phyloP scores from a whole-genome alignment of 2,888 invertebrate genomes.

The Octonoba sinensis region DNA sequence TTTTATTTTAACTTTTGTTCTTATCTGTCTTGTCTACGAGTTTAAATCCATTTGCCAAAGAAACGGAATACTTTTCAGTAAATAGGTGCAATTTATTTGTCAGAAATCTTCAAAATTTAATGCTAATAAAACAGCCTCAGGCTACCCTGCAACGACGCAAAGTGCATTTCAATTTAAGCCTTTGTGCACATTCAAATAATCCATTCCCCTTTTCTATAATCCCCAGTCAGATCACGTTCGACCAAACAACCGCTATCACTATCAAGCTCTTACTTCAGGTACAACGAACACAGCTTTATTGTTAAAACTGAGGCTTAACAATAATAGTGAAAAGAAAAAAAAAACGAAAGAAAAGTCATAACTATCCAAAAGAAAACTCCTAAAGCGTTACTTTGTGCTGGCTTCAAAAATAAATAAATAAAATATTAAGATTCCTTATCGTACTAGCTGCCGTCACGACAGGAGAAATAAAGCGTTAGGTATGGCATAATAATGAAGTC shows the following conservation, averaged over 20 bases:
- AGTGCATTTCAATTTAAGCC: no score
- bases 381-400: constrained; percentile 38
- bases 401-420: constrained; percentile 4
- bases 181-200: no score
- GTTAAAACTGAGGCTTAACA: constrained; percentile 7
- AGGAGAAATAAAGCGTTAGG: constrained; percentile 11
- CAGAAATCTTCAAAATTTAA: no score
- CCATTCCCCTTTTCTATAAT: background rate
- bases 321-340: background rate
- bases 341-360: constrained; percentile 38
- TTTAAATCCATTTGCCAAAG: no score
- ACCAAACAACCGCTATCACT: constrained; percentile 20
- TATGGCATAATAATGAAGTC: constrained; percentile 28
- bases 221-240: constrained; percentile 19
- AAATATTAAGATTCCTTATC: no score
- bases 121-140: no score
- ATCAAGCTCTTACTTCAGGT: constrained; percentile 8
- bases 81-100: no score
- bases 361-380: constrained; percentile 20
- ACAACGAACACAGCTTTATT: constrained; percentile 23
- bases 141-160: no score
- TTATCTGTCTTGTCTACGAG: no score
- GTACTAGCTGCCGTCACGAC: constrained; percentile 14
- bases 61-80: no score
- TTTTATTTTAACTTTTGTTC: no score